phyloP scores from a whole-genome alignment of 2,113 vertebrate genomes.

The Copsychus sechellarum region DNA sequence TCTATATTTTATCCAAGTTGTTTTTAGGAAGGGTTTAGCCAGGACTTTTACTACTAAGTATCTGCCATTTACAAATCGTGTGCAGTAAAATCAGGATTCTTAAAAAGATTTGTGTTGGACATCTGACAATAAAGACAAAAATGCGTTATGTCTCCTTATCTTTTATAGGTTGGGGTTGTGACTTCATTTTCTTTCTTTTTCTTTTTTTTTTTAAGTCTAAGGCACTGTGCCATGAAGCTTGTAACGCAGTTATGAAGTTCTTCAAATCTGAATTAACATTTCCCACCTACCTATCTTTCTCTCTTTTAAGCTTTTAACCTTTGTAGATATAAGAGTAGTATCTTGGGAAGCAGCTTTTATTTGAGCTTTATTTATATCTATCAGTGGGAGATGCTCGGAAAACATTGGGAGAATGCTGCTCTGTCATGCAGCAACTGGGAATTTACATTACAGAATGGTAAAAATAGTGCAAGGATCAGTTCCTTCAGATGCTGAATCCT shows the following conservation, averaged over 20 bases:
- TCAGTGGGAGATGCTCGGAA: conserved; percentile 58
- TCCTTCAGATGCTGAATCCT: conserved; percentile 52
- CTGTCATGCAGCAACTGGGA: conserved; percentile 51
- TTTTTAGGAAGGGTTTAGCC: not conserved
- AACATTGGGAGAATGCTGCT: conserved; percentile 42
- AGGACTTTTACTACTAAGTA: not conserved
- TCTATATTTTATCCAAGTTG: not conserved
- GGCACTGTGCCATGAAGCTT: conserved; percentile 10
- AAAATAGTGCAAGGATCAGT: conserved; percentile 45
- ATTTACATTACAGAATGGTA: conserved; percentile 45
- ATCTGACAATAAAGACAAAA: conserved; percentile 7
- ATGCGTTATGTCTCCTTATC: not conserved
- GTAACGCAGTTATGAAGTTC: conserved; percentile 20
- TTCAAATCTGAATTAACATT: conserved; percentile 50
- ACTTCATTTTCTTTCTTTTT: not conserved
- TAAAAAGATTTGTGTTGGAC: not conserved
- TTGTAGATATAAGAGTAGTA: conserved; percentile 38
- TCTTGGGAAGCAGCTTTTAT: conserved; percentile 56
- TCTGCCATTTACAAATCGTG: not conserved
- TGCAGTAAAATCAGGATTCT: not conserved
- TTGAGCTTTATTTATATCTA: conserved; percentile 56
- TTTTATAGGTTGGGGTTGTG: not conserved
- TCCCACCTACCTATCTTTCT: conserved; percentile 39
- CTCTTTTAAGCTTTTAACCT: conserved; percentile 53
- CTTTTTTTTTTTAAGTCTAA: not conserved